These are phyloP conservation scores for Zaprionus tsacasi DNA, from an alignment of 1,140 invertebrate genomes.

Conservation along the genomic window DNA sequence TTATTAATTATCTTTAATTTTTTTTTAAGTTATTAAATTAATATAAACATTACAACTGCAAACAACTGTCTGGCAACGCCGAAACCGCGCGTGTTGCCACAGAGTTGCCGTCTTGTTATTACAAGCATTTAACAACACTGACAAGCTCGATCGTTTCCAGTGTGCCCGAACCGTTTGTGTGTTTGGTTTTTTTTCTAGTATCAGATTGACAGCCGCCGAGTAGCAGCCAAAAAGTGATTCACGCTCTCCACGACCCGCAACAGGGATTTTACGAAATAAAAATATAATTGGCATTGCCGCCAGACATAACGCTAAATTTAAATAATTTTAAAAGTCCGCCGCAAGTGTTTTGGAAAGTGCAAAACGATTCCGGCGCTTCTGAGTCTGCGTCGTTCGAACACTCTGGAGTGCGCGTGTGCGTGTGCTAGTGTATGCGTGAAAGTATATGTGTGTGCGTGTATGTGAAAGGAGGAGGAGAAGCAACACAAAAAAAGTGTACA, in stretches of 20 bases:
- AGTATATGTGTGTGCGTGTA: slow-evolving; percentile 42
- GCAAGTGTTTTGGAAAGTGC: slow-evolving; percentile 32
- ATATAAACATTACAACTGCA: neutral
- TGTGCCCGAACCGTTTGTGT: slow-evolving; percentile 5
- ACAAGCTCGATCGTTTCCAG: slow-evolving; percentile 23
- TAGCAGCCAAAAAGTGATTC: slow-evolving; percentile 51
- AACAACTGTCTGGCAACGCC: slow-evolving; percentile 12
- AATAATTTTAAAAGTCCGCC: slow-evolving; percentile 24
- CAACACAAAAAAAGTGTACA: slow-evolving; percentile 74
- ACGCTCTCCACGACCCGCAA: slow-evolving; percentile 21
- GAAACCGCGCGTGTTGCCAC: neutral
- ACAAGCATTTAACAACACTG: slow-evolving; percentile 9
- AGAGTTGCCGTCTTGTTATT: neutral
- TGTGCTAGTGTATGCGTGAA: slow-evolving; percentile 25
- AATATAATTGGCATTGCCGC: slow-evolving; percentile 48
- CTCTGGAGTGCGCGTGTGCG: slow-evolving; percentile 32
- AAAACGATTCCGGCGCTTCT: slow-evolving; percentile 22
- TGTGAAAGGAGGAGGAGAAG: slow-evolving; percentile 61
- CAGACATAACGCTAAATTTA: slow-evolving; percentile 36
- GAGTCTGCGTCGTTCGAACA: slow-evolving; percentile 38
- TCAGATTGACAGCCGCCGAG: slow-evolving; percentile 27
- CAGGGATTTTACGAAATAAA: slow-evolving; percentile 39
- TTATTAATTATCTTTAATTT: neutral
- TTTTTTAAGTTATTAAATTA: neutral
- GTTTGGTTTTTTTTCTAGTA: slow-evolving; percentile 22